Evolutionary conservation across 2,888 invertebrate species (phyloP), one percentile per base, ranked within the genome.

Genomic region (Exephanes ischioxanthus): DNA sequence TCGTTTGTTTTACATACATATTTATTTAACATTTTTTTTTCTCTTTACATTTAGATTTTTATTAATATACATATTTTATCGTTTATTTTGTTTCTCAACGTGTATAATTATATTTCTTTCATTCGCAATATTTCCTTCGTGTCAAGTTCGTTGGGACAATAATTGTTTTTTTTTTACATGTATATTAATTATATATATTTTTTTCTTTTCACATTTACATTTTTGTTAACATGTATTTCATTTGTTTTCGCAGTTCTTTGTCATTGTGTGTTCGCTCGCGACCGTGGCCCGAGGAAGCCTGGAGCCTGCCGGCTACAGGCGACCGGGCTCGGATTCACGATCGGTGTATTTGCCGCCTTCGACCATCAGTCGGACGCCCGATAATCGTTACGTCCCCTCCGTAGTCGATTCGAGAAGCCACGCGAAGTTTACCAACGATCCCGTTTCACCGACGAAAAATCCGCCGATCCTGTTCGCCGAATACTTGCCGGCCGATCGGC

Each of bases 251-350:
- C 87, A 90, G 90, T 86, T 88, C 22, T 66, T 91, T 33, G 68
- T 90, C 68, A 73, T 89, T 30, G 82, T 90, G 5, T 89, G 83
- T 48, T 84, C 88, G 6, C 37, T 92, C 71, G 72, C 87, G 30
- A 83, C 88, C 6, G 61, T 89, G 87, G 89, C 89, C 37, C 79
- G 84, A 19, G 91, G 87, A 19, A 91, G 92, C 73, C 88, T 92
- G 55, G 92, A 92, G 68, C 92, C 92, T 66, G 88, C 89, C 9
- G 90, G 90, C 48, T 91, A 92, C 88, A 87, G 86, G 80, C 87
- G 89, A 70, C 90, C 91, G 63, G 89, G 90, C 83, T 86, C 89
- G 55, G 77, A 87, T 83, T 75, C 82, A 45, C 84, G 77, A 58
- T 68, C 87, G 55, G 80, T 55, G 71, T 88, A 88, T 76, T 80